Evolutionary conservation across 2,797 vertebrate genomes (phyloP).

Genomic region (Typhlichthys eigenmanni): DNA sequence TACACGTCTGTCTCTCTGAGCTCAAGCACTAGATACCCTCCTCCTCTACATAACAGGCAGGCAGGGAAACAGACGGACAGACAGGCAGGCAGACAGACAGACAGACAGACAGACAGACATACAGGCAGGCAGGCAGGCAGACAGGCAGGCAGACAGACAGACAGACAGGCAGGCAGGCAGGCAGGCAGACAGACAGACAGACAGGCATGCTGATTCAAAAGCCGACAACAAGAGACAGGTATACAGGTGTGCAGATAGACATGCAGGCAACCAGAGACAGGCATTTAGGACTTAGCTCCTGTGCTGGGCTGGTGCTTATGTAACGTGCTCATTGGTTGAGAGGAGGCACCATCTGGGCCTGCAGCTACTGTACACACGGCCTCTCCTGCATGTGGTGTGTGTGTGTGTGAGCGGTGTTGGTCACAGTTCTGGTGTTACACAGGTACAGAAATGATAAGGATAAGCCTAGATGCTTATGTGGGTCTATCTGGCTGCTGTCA

Average conservation of each 20-base stretch:
- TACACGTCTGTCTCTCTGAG: slow-evolving; percentile 56
- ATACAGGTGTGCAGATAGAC: slow-evolving; percentile 34
- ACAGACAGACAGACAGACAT: neutral
- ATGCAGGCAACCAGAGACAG: slow-evolving; percentile 21
- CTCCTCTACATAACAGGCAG: slow-evolving; percentile 33
- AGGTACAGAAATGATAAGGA: no score
- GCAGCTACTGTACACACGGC: slow-evolving; percentile 61
- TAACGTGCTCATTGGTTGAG: slow-evolving; percentile 66
- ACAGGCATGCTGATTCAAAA: slow-evolving; percentile 1
- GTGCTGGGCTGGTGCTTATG: slow-evolving; percentile 61
- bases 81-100: slow-evolving; percentile 6
- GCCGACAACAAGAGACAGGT: neutral
- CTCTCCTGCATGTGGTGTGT: slow-evolving; percentile 18
- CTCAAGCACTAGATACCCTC: slow-evolving; percentile 48
- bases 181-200: slow-evolving; percentile 24
- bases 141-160: slow-evolving; percentile 29
- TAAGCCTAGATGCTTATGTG: no score
- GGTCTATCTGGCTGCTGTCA: no score
- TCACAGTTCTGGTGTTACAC: no score
- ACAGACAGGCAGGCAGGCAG: slow-evolving; percentile 6
- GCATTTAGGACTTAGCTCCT: slow-evolving; percentile 49
- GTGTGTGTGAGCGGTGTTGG: neutral
- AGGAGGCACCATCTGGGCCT: slow-evolving; percentile 68
- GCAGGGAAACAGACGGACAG: slow-evolving; percentile 27
- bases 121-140: neutral